Percentiles rank a stretch among this genome's conserved stretches.
Evolutionary conservation across 1,140 invertebrate genomes (phyloP).

Genomic region (Drosophila busckii): DNA sequence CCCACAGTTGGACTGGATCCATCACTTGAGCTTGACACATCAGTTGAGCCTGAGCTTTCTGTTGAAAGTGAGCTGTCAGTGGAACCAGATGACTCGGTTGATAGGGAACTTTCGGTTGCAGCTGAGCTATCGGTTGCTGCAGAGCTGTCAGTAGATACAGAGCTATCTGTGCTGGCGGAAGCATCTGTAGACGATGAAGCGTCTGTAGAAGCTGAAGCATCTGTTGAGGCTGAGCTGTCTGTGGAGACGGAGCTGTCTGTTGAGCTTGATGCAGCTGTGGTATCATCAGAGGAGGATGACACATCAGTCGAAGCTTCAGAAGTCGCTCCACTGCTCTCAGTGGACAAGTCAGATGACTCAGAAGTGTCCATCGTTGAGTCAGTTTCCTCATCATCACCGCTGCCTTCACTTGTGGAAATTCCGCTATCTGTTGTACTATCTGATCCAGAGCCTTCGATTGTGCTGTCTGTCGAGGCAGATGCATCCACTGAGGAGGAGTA

Average conservation of each 20-base stretch:
- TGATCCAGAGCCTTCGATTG: constrained; percentile 63
- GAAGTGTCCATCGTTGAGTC: constrained; percentile 19
- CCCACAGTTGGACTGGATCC: constrained; percentile 20
- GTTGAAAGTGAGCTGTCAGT: constrained; percentile 26
- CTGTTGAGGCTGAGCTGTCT: constrained; percentile 21
- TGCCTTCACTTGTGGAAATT: constrained; percentile 60
- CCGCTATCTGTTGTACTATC: constrained; percentile 54
- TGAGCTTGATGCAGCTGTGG: constrained; percentile 32
- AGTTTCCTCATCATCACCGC: constrained; percentile 53
- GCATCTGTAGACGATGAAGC: constrained; percentile 16
- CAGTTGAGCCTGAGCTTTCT: constrained; percentile 20
- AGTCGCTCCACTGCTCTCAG: constrained; percentile 16
- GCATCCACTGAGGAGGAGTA: constrained; percentile 42
- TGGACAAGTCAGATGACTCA: constrained; percentile 3
- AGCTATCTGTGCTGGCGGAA: constrained; percentile 22
- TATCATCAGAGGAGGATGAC: too few relatives aligned
- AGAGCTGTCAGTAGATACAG: constrained; percentile 15
- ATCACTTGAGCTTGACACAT: constrained; percentile 12
- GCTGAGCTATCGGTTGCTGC: constrained; percentile 7
- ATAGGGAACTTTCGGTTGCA: constrained; percentile 1
- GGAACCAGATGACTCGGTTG: constrained; percentile 23
- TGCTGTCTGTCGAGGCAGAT: constrained; percentile 50
- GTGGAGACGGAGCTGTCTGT: constrained; percentile 3
- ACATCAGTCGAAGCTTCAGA: constrained; percentile 24
- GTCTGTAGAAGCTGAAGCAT: constrained; percentile 27